Evolutionary conservation across 2,888 invertebrate genomes (phyloP).

Genomic region (Idaea straminata): DNA sequence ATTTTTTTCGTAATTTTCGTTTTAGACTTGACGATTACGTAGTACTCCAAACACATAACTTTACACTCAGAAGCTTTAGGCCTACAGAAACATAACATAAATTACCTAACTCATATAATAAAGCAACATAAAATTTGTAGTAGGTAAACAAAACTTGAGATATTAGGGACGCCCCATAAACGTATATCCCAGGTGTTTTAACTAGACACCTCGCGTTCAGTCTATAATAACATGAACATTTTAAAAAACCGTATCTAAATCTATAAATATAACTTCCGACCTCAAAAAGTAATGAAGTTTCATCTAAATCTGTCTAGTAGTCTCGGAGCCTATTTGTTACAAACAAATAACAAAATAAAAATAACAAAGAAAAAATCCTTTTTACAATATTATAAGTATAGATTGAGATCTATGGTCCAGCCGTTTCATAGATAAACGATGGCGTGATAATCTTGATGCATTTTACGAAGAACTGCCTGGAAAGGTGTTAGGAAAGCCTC

Average conservation of each 20-base stretch:
- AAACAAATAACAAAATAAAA: too few relatives aligned
- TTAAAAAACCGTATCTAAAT: neutral
- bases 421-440: too few relatives aligned
- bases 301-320: too few relatives aligned
- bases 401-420: too few relatives aligned
- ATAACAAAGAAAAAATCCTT: too few relatives aligned
- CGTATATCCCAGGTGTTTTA: neutral
- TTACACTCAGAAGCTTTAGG: neutral
- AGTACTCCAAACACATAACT: neutral
- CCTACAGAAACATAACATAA: neutral
- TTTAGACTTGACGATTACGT: neutral
- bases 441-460: too few relatives aligned
- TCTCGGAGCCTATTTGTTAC: too few relatives aligned
- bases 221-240: neutral
- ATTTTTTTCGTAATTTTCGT: neutral
- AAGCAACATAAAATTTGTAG: neutral
- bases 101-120: neutral
- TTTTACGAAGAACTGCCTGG: too few relatives aligned
- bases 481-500: too few relatives aligned
- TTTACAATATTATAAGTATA: too few relatives aligned
- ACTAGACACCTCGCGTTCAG: neutral
- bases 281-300: too few relatives aligned
- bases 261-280: too few relatives aligned
- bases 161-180: slow-evolving; percentile 2
- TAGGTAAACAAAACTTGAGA: slow-evolving; percentile 4